Evolutionary conservation across 2,888 invertebrate species (phyloP).

Genomic region (Hydrotaea diabolus): DNA sequence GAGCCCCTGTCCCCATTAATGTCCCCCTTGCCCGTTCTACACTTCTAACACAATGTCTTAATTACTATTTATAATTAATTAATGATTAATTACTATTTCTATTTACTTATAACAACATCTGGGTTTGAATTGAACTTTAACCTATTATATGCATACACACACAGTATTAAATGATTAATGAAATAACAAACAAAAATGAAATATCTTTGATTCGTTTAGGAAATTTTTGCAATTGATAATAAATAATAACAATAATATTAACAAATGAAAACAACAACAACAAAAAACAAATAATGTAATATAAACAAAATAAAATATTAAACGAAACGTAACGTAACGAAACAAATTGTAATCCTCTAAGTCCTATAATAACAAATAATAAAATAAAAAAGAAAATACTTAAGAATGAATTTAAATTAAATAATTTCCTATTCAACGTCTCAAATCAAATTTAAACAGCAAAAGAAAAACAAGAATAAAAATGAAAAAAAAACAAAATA

Average conservation of each 20-base stretch:
- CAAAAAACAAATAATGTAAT: constrained; percentile 41
- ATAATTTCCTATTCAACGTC: constrained; percentile 60
- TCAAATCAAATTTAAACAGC: constrained; percentile 45
- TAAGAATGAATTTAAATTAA: constrained; percentile 59
- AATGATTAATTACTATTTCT: constrained; percentile 28
- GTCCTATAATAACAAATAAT: constrained; percentile 29
- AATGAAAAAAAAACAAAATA: constrained; percentile 47
- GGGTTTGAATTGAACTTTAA: constrained; percentile 34
- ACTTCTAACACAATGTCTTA: constrained; percentile 7
- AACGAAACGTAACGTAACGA: constrained; percentile 31
- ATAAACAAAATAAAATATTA: constrained; percentile 37
- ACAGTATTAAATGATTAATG: constrained; percentile 59
- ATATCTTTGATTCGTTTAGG: constrained; percentile 51
- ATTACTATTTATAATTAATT: background rate
- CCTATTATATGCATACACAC: constrained; percentile 40
- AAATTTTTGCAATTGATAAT: constrained; percentile 44
- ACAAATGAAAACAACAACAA: background rate
- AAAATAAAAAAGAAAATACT: constrained; percentile 44
- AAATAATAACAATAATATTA: constrained; percentile 18
- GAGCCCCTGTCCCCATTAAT: background rate
- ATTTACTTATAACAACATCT: constrained; percentile 19
- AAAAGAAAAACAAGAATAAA: constrained; percentile 15
- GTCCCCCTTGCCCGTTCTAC: background rate
- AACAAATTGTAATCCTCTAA: constrained; percentile 52
- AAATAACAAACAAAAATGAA: constrained; percentile 45